phyloP scores from a whole-genome alignment of 2,797 vertebrate species.

The Florisuga fusca region DNA sequence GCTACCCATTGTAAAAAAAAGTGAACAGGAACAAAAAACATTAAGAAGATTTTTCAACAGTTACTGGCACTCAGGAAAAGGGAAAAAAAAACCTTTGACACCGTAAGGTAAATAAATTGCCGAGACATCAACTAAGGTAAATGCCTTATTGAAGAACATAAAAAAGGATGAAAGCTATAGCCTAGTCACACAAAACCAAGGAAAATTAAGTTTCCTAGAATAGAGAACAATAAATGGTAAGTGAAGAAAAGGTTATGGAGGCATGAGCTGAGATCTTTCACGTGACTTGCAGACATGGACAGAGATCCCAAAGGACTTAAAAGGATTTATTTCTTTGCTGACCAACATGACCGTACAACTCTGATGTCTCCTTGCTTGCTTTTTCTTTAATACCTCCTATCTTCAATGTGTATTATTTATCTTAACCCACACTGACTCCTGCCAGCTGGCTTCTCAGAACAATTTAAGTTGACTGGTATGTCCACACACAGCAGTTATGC shows the following conservation, averaged over 20 bases:
- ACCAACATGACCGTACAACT: neutral
- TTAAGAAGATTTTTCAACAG: neutral
- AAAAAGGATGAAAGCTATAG: neutral
- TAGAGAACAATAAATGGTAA: neutral
- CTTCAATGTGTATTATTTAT: neutral
- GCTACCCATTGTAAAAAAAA: neutral
- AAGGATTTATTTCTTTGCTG: neutral
- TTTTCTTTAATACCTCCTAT: neutral
- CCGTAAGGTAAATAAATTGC: neutral
- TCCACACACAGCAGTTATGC: neutral
- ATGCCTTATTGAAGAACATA: neutral
- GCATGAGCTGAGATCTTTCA: neutral
- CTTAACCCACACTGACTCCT: neutral
- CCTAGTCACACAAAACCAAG: neutral
- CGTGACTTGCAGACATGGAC: neutral
- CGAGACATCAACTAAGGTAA: neutral
- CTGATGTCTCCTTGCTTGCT: neutral
- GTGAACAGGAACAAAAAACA: neutral
- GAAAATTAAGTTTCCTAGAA: neutral
- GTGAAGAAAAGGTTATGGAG: neutral
- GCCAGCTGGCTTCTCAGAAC: neutral
- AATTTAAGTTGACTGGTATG: neutral
- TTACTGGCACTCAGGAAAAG: neutral
- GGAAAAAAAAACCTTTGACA: neutral
- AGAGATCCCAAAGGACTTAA: neutral